Evolutionary conservation across 2,113 vertebrate species (phyloP).

Genomic region (Thalassoma bifasciatum): DNA sequence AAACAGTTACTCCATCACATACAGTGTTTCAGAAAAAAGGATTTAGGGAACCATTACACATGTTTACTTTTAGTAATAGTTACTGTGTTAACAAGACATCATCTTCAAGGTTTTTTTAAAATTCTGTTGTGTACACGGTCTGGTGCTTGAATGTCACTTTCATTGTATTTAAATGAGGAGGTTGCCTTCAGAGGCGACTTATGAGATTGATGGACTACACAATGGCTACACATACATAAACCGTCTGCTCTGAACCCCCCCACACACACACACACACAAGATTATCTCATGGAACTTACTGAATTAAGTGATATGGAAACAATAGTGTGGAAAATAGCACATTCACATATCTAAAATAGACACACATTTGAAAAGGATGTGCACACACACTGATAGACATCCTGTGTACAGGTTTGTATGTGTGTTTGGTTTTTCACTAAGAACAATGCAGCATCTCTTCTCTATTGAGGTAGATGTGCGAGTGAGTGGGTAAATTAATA

Average conservation of each 20-base stretch:
- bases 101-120: no score
- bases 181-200: constrained; percentile 34
- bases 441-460: constrained; percentile 19
- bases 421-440: constrained; percentile 3
- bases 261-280: constrained; percentile 38
- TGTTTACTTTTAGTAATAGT: no score
- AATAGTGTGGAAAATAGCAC: constrained; percentile 58
- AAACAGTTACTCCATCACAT: no score
- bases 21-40: no score
- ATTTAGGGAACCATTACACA: no score
- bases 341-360: background rate
- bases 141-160: constrained; percentile 38
- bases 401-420: constrained; percentile 8
- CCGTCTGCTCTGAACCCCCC: constrained; percentile 54
- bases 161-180: constrained; percentile 66
- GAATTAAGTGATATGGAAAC: constrained; percentile 61
- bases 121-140: no score
- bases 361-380: constrained; percentile 13
- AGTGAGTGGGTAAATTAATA: no score
- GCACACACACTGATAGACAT: constrained; percentile 10
- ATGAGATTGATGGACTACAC: constrained; percentile 55
- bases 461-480: no score
- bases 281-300: constrained; percentile 45
- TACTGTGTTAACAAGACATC: no score
- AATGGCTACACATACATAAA: constrained; percentile 44